Evolutionary conservation across 2,888 invertebrate genomes (phyloP).

Genomic region (Cephalotes varians): DNA sequence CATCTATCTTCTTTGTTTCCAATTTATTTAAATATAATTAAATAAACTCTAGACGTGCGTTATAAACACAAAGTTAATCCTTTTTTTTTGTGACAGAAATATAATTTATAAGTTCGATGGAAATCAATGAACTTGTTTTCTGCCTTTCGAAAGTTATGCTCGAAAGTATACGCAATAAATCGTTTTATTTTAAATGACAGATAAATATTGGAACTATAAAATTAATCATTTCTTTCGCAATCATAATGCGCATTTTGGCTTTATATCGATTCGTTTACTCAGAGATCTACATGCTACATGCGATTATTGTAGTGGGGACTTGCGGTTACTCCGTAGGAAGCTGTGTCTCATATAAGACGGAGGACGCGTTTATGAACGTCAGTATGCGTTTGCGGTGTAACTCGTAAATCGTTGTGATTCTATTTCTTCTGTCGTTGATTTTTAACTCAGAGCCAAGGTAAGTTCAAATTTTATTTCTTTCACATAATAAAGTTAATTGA

Average conservation of each 20-base stretch:
- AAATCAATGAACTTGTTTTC: not conserved
- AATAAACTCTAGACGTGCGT: not conserved
- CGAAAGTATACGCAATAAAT: too few relatives aligned
- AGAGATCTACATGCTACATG: conserved; percentile 29
- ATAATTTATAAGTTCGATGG: not conserved
- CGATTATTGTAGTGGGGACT: conserved; percentile 71
- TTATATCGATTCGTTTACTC: conserved; percentile 2
- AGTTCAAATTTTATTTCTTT: conserved; percentile 9
- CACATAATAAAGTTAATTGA: not conserved
- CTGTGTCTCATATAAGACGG: conserved; percentile 73
- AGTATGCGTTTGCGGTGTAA: conserved; percentile 63
- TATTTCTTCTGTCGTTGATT: not conserved
- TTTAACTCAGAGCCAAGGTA: conserved; percentile 19
- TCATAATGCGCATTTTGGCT: not conserved
- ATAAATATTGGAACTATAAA: not conserved
- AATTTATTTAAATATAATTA: not conserved
- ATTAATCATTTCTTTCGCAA: not conserved
- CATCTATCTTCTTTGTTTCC: not conserved
- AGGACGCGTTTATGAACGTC: conserved; percentile 53
- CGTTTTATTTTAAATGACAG: not conserved
- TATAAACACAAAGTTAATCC: not conserved
- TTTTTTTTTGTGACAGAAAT: not conserved
- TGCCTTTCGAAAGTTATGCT: not conserved
- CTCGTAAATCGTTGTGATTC: conserved; percentile 27
- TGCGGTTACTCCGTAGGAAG: conserved; percentile 69